Evolutionary conservation across 2,888 invertebrate genomes (phyloP), one percentile per base, ranked within the genome.

Genomic region (Spialia ferax): DNA sequence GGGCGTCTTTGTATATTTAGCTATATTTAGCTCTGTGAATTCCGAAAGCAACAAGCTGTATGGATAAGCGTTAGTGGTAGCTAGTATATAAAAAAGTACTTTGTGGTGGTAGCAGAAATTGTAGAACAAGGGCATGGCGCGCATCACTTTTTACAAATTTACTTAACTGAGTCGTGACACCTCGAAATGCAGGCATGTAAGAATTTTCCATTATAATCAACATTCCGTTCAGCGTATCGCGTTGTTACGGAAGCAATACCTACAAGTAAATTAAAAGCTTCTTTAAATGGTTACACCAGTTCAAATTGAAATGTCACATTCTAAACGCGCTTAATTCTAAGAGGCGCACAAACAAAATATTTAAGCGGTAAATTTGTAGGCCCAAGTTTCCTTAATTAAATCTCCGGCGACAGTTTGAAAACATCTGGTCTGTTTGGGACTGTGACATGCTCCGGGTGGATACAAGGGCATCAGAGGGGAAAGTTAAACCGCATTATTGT

Each of bases 1-100:
- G 71, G 83, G 86, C 83, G 79, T 83, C 86, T 84, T 86, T 84
- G 84, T n/a, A n/a, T n/a, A n/a, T n/a, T n/a, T 84, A 83, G 79
- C 79, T 77, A 72, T 76, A 75, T 78, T 78, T 75, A 61, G 69
- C 71, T 65, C 73, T 54, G 63, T 72, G 64, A 73, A 71, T 72
- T 66, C 57, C 45, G 63, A 45, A 10, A 71, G 76, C 73, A 69
- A 11, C 64, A 73, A 72, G 72, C 45, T 26, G 60, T 22, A 70
- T 70, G 63, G 48, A 29, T 29, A 54, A 42, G 62, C 50, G 23
- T 63, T 4, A 26, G 6, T n/a, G n/a, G n/a, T n/a, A n/a, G n/a
- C n/a, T n/a, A n/a, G n/a, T n/a, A n/a, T n/a, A n/a, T n/a, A n/a
- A n/a, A n/a, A n/a, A n/a, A n/a, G n/a, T n/a, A n/a, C n/a, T n/a